These are phyloP conservation scores for Cosmopolites sordidus DNA, from an alignment of 2,888 invertebrate genomes.

Conservation along the genomic window DNA sequence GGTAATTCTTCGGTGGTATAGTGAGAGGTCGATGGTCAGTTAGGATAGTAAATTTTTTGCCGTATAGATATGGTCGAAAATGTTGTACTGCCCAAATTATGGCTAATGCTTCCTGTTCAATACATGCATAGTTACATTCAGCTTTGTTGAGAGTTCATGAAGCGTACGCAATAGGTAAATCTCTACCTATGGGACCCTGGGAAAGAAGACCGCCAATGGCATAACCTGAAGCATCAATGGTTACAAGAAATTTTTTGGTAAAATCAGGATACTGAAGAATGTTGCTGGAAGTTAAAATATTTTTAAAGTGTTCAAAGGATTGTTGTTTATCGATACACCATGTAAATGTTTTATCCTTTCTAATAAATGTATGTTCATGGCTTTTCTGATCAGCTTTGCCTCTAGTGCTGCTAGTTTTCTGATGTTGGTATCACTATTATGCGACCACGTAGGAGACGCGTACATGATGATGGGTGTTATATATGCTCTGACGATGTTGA, in stretches of 20 bases:
- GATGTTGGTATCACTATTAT: too few relatives aligned
- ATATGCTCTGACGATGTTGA: too few relatives aligned
- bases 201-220: constrained; percentile 20
- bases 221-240: constrained; percentile 15
- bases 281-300: constrained; percentile 18
- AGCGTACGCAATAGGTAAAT: constrained; percentile 21
- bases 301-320: constrained; percentile 25
- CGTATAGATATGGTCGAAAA: too few relatives aligned
- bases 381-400: too few relatives aligned
- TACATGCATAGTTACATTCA: constrained; percentile 32
- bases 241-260: constrained; percentile 11
- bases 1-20: too few relatives aligned
- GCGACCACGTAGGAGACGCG: too few relatives aligned
- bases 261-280: constrained; percentile 23
- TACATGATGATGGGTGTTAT: too few relatives aligned
- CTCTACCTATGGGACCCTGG: constrained; percentile 11
- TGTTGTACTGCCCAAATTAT: too few relatives aligned
- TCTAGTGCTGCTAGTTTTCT: too few relatives aligned
- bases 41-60: constrained; percentile 11
- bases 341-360: constrained; percentile 17
- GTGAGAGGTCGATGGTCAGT: constrained; percentile 44
- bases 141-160: constrained; percentile 18
- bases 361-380: constrained; percentile 34
- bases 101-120: constrained; percentile 32
- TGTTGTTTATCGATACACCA: constrained; percentile 24